A percentile compares a stretch with the other conserved stretches of the same genome.
phyloP scores from a whole-genome alignment of 2,797 vertebrate genomes.

The Tapirus indicus region DNA sequence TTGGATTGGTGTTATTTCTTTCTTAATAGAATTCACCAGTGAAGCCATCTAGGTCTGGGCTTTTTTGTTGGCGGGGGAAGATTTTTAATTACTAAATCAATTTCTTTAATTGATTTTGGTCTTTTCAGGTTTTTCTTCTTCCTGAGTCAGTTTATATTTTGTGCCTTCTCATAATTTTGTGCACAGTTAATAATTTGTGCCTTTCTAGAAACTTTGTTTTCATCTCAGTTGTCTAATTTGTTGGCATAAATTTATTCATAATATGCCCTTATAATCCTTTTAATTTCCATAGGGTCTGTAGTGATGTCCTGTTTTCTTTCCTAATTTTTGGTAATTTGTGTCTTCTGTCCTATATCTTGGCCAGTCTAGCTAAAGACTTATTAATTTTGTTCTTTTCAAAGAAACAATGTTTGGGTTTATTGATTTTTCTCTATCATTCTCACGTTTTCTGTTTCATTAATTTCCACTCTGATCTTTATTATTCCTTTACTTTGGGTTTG shows the following conservation, averaged over 20 bases:
- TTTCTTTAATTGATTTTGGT: neutral
- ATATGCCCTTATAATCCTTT: neutral
- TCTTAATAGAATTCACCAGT: neutral
- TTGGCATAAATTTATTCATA: neutral
- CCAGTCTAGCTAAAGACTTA: neutral
- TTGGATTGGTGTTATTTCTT: neutral
- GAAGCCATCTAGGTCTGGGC: neutral
- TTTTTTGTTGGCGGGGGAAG: neutral
- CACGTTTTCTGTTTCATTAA: neutral
- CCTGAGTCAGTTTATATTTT: neutral
- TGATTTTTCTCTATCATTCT: neutral
- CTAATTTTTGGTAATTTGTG: neutral
- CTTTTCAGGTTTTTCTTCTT: neutral
- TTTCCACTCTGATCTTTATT: neutral
- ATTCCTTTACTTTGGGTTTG: neutral
- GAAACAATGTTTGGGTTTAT: neutral
- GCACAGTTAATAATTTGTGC: neutral
- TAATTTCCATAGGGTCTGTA: neutral
- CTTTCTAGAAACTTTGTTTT: neutral
- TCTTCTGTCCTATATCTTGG: neutral
- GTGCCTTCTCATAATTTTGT: neutral
- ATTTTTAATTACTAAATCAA: neutral
- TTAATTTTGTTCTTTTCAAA: neutral
- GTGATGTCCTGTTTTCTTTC: neutral
- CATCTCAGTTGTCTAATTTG: neutral